Base-by-base conservation (phyloP, 2,888 invertebrate genomes). In the Caenorhabditis japonica region DNA sequence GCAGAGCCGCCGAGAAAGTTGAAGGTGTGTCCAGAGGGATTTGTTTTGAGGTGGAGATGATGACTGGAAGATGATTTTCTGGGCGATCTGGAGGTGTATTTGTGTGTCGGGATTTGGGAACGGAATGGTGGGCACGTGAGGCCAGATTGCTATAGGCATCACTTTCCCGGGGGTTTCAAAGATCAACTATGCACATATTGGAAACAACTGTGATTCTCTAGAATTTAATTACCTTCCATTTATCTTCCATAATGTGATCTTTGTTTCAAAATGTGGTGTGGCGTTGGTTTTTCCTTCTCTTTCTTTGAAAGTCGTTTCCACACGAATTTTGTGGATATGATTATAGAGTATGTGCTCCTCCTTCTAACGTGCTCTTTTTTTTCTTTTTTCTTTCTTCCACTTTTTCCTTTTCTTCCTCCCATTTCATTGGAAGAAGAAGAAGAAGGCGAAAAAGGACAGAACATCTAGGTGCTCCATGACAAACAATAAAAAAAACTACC, bases 291-390 rank as follows among this genome's bases (percentile, higher is more conserved):
- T 43, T 33, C 15, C 44, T 46, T 62, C 27, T 47, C 38, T 44
- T 21, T 46, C 38, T 25, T 25, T 10, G 34, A 36, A 38, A 25
- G 47, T 64, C 34, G 30, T 27, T 53, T 58, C 46, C 64, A 62
- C 62, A 30, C 30, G 30, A 10, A 30, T 10, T 56, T 56, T 64
- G 64, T 64, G 64, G 64, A 64, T 64, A 64, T 64, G 64, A 58
- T 58, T 68, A 58, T 68, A 33, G 43, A 51, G 43, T 58, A 43
- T 44, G 39, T 38, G 41, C 44, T 58, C 30, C 51, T 33, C 23
- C 49, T 38, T 49, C 49, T 46, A 55, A 19, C 41, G 25, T 46
- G 15, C 53, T 7, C 34, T 55, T 17, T 25, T 47, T 38, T 38
- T 44, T 43, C 34, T 41, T 17, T 36, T 44, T 38, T 19, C 34